These are phyloP conservation scores for Brachionus calyciflorus DNA, from an alignment of 1,140 invertebrate genomes.

Conservation along the genomic window DNA sequence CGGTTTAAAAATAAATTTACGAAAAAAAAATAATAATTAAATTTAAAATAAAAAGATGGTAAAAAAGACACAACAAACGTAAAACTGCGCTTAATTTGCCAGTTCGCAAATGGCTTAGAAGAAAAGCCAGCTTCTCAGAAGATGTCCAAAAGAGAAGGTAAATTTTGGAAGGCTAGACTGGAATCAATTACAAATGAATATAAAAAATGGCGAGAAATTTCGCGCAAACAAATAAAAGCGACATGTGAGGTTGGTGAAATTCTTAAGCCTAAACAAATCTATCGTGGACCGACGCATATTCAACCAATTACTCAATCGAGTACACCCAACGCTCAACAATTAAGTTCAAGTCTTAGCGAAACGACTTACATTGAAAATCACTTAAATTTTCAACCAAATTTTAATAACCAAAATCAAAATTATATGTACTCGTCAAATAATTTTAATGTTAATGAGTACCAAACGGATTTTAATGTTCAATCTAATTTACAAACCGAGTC, in stretches of 20 bases:
- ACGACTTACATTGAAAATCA: background rate
- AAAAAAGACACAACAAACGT: background rate
- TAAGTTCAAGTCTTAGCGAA: background rate
- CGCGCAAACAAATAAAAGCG: constrained; percentile 70
- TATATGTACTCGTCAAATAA: background rate
- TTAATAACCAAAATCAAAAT: background rate
- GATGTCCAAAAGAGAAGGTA: constrained; percentile 69
- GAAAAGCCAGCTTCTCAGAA: background rate
- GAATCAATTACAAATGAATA: constrained; percentile 96
- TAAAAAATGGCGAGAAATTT: constrained; percentile 97
- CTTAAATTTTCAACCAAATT: background rate
- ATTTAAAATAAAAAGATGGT: background rate
- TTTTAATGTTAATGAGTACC: background rate
- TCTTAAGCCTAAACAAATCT: background rate
- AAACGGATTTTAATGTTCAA: background rate
- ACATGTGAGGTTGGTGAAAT: background rate
- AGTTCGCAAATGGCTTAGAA: constrained; percentile 26
- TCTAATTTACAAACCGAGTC: background rate
- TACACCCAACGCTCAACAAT: background rate
- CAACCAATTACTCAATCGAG: background rate
- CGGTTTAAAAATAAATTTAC: no score
- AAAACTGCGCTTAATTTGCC: constrained; percentile 5
- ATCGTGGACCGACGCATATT: no score
- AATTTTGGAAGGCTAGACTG: constrained; percentile 96
- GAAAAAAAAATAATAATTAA: background rate